Evolutionary conservation across 2,113 vertebrate genomes (phyloP).

Genomic region (Alethe castanea): DNA sequence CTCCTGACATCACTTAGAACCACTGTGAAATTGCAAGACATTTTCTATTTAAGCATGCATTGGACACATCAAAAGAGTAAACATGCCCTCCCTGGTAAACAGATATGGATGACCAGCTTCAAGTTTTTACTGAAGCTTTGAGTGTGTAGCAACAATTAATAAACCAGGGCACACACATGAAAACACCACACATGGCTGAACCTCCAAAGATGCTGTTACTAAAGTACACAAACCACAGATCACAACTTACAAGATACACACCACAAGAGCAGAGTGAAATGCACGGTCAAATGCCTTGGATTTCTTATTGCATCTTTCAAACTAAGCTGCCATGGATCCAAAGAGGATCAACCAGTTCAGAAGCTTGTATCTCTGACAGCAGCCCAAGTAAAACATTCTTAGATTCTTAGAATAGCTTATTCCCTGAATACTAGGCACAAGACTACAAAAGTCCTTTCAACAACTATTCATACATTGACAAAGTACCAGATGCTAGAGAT

Average conservation of each 20-base stretch:
- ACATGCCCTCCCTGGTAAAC: not conserved
- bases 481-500: not conserved
- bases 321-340: not conserved
- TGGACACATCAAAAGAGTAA: not conserved
- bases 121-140: not conserved
- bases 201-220: not conserved
- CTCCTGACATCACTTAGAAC: not conserved
- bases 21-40: not conserved
- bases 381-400: not conserved
- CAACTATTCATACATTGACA: not conserved
- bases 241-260: not conserved
- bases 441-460: not conserved
- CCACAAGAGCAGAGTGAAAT: not conserved
- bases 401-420: slow-evolving; percentile 13
- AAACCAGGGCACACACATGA: not conserved
- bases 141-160: not conserved
- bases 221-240: not conserved
- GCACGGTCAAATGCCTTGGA: not conserved
- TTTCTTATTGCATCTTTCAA: not conserved
- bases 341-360: not conserved
- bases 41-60: not conserved
- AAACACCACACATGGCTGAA: not conserved
- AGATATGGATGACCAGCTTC: not conserved
- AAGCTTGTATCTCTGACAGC: not conserved
- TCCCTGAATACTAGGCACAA: not conserved